Conservation (phyloP, 2,797 vertebrate genomes). For the Acanthurus leucopareius region DNA sequence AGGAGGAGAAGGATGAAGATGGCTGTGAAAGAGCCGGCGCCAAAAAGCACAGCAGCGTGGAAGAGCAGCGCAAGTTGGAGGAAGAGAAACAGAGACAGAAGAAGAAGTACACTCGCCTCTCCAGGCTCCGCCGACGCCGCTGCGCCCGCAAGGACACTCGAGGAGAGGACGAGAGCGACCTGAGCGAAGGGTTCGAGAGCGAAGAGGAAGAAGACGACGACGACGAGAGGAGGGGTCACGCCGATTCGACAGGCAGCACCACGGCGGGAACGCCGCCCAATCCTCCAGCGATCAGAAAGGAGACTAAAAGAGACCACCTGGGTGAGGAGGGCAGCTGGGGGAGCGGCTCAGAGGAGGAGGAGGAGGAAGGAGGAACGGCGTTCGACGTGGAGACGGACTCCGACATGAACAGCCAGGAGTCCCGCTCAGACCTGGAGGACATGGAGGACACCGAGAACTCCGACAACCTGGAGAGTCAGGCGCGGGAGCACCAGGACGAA, state of each 20-base stretch:
- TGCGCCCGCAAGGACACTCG: constrained; percentile 86
- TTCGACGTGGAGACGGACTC: constrained; percentile 97
- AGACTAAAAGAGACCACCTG: constrained; percentile 80
- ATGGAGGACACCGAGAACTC: constrained; percentile 89
- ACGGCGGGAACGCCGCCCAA: constrained; percentile 31
- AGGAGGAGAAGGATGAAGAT: constrained; percentile 81
- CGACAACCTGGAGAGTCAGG: constrained; percentile 52
- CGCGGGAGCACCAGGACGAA: constrained; percentile 60
- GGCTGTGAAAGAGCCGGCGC: constrained; percentile 60
- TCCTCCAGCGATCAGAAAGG: constrained; percentile 65
- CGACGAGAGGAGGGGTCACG: constrained; percentile 51
- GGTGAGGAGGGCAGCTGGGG: constrained; percentile 87
- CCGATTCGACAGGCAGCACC: constrained; percentile 27
- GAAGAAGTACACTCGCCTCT: constrained; percentile 93
- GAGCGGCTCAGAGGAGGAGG: constrained; percentile 91
- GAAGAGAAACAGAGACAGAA: constrained; percentile 88
- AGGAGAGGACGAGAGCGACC: constrained; percentile 93
- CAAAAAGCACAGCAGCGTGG: constrained; percentile 33
- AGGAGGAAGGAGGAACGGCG: constrained; percentile 92
- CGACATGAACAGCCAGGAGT: constrained; percentile 99
- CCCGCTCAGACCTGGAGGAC: constrained; percentile 96
- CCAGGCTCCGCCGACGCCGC: constrained; percentile 91
- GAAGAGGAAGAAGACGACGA: constrained; percentile 86
- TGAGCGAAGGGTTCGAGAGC: constrained; percentile 97
- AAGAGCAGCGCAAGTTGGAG: constrained; percentile 58